Conservation (phyloP, 2,888 invertebrate species). For the Trachelus stipa region DNA sequence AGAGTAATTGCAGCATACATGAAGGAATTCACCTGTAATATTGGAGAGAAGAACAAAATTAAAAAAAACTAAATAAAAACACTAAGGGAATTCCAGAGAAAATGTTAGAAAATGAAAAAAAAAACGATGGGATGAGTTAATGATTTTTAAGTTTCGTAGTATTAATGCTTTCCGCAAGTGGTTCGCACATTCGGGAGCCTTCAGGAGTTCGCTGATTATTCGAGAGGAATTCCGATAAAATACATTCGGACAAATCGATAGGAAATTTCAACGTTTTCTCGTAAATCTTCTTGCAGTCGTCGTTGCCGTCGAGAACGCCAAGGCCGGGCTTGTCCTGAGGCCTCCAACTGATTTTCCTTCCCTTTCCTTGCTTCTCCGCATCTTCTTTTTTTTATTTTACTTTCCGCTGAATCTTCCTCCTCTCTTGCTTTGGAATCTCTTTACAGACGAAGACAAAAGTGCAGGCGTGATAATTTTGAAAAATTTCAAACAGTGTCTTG, state of each 20-base stretch:
- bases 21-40: constrained; percentile 20
- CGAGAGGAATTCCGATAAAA: not conserved
- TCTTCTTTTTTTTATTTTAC: not conserved
- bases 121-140: not conserved
- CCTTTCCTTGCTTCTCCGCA: not conserved
- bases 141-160: not conserved
- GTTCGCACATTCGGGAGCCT: not conserved
- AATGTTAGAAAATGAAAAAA: not conserved
- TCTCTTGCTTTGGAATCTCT: not conserved
- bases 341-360: not conserved
- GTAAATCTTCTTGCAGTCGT: not conserved
- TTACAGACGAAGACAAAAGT: not conserved
- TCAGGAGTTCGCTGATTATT: not conserved
- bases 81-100: not conserved
- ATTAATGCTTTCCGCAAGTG: not conserved
- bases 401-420: not conserved
- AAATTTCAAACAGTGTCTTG: not conserved
- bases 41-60: constrained; percentile 12
- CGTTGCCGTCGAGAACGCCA: not conserved
- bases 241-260: not conserved
- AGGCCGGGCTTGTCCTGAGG: not conserved
- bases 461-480: not conserved
- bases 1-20: constrained; percentile 13
- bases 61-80: constrained; percentile 11
- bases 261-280: not conserved